phyloP scores from a whole-genome alignment of 1,140 invertebrate genomes.

The Phymastichus coffea region DNA sequence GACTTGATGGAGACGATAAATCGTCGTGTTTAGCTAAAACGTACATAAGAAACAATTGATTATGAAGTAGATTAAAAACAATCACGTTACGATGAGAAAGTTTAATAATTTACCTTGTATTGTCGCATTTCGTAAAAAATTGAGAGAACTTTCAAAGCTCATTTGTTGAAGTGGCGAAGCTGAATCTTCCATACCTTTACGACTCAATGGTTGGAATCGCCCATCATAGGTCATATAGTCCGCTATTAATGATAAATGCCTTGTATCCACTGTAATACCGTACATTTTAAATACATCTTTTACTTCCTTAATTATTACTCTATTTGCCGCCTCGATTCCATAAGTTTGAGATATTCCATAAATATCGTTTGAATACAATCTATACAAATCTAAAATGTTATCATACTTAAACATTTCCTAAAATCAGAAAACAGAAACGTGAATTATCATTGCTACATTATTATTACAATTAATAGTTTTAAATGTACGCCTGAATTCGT shows the following conservation, averaged over 20 bases:
- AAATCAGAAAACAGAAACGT: slow-evolving; percentile 18
- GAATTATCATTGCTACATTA: not conserved
- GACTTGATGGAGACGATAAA: slow-evolving; percentile 83
- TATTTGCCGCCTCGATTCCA: slow-evolving; percentile 93
- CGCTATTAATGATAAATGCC: slow-evolving; percentile 90
- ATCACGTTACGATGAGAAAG: slow-evolving; percentile 13
- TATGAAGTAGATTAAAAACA: not conserved
- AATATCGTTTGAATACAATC: slow-evolving; percentile 92
- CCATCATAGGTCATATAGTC: slow-evolving; percentile 99
- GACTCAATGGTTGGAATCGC: slow-evolving; percentile 83
- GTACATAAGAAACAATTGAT: slow-evolving; percentile 27
- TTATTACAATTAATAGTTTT: no score
- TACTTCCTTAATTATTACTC: slow-evolving; percentile 88
- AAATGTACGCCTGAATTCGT: no score
- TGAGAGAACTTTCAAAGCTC: slow-evolving; percentile 92
- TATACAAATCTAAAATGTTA: slow-evolving; percentile 80
- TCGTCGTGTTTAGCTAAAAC: slow-evolving; percentile 69
- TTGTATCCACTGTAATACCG: slow-evolving; percentile 90
- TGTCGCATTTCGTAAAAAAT: slow-evolving; percentile 83
- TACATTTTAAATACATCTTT: slow-evolving; percentile 93
- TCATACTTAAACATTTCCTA: slow-evolving; percentile 84
- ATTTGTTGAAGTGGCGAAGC: slow-evolving; percentile 96
- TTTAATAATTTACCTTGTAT: slow-evolving; percentile 60
- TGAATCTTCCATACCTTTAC: slow-evolving; percentile 83
- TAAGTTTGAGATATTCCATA: slow-evolving; percentile 86